Evolutionary conservation across 2,888 invertebrate species (phyloP).

Genomic region (Camponotus fellah): DNA sequence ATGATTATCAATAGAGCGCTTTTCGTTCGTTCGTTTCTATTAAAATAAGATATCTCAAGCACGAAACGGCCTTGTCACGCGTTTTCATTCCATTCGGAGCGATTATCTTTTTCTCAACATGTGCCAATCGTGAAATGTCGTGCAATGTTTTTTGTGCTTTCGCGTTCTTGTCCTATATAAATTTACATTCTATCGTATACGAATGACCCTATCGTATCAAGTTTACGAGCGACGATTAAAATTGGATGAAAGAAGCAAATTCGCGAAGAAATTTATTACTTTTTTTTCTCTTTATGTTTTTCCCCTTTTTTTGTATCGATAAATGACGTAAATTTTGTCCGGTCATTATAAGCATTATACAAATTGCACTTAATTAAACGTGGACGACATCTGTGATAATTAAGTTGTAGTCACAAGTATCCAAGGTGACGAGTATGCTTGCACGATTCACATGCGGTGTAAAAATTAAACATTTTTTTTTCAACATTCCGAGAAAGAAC

Average conservation of each 20-base stretch:
- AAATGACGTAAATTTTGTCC: neutral
- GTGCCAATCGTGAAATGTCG: neutral
- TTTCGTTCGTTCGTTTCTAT: neutral
- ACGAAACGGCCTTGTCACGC: neutral
- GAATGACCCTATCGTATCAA: neutral
- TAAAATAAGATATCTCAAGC: neutral
- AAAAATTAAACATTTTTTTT: conserved; percentile 12
- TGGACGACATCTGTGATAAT: neutral
- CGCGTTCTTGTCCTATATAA: neutral
- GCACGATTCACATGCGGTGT: neutral
- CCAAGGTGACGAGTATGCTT: neutral
- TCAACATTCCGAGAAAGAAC: neutral
- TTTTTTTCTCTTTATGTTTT: neutral
- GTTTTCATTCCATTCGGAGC: neutral
- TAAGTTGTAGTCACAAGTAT: neutral
- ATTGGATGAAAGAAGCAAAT: neutral
- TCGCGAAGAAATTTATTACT: conserved; percentile 3
- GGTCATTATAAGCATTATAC: neutral
- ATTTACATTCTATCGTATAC: conserved; percentile 1
- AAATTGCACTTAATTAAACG: conserved; percentile 16
- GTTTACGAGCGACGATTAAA: neutral
- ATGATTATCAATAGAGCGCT: conserved; percentile 5
- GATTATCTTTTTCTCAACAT: neutral
- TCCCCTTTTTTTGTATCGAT: neutral
- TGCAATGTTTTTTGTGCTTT: neutral